Evolutionary conservation across 2,888 invertebrate species (phyloP).

Genomic region (Himalopsyche kuldschensis): DNA sequence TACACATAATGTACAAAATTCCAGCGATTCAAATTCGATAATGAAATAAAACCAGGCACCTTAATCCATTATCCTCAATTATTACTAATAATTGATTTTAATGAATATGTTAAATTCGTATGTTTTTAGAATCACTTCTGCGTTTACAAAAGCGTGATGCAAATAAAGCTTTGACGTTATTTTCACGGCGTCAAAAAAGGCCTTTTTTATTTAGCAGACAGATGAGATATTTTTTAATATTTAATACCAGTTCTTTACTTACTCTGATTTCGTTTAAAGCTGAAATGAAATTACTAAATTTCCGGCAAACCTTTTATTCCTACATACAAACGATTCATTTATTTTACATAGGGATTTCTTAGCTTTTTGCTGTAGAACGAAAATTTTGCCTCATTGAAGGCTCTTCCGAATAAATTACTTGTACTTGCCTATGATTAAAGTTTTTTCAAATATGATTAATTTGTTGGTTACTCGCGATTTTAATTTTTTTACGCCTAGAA

Average conservation of each 20-base stretch:
- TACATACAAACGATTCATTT: not conserved
- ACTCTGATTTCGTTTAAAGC: conserved; percentile 1
- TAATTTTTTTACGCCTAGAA: too few species aligned
- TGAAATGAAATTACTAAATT: not conserved
- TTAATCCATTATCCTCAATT: too few species aligned
- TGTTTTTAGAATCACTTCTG: too few species aligned
- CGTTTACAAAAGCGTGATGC: too few species aligned
- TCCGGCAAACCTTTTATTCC: not conserved
- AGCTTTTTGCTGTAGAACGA: not conserved
- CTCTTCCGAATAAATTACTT: not conserved
- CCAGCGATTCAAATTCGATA: too few species aligned
- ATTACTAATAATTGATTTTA: too few species aligned
- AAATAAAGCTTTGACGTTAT: too few species aligned
- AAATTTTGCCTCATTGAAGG: not conserved
- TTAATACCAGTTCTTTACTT: not conserved
- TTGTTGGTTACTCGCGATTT: too few species aligned
- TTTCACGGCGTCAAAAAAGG: not conserved
- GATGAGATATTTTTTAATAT: not conserved
- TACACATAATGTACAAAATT: too few species aligned
- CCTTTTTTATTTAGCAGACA: not conserved
- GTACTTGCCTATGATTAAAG: not conserved
- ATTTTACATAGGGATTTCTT: not conserved
- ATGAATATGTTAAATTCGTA: too few species aligned
- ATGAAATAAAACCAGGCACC: too few species aligned
- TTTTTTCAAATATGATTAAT: not conserved